These are phyloP conservation scores for Chrosomus eos DNA, from an alignment of 2,797 vertebrate species.

Conservation along the genomic window DNA sequence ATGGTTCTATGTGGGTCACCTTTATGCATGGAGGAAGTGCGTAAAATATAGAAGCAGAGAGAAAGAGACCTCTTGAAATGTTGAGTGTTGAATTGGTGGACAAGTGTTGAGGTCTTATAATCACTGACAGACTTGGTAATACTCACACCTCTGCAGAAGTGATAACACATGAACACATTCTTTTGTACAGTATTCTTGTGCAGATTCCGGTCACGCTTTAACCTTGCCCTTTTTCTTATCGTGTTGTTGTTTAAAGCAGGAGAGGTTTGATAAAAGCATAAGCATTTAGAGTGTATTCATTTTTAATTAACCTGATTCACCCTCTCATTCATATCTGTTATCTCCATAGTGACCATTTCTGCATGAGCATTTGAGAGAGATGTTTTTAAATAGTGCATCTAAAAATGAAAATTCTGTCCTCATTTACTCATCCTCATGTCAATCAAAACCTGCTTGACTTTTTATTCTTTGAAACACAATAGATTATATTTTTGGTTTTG, in stretches of 20 bases:
- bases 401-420: background rate
- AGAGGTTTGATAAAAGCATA: constrained; percentile 32
- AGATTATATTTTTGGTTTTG: background rate
- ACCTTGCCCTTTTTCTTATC: background rate
- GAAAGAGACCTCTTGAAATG: constrained; percentile 21
- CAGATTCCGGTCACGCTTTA: background rate
- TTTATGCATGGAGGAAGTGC: constrained; percentile 1
- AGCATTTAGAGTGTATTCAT: constrained; percentile 22
- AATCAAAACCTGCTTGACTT: background rate
- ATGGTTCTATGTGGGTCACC: constrained; percentile 22
- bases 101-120: constrained; percentile 18
- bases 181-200: background rate
- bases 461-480: background rate
- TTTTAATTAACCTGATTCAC: constrained; percentile 44
- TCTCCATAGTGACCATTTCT: constrained; percentile 4
- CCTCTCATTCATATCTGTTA: constrained; percentile 6
- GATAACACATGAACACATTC: background rate
- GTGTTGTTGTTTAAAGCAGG: background rate
- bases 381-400: background rate
- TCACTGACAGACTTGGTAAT: background rate
- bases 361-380: background rate
- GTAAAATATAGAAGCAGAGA: background rate
- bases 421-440: background rate
- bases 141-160: constrained; percentile 8
- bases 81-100: constrained; percentile 6